A percentile compares a stretch with the other conserved stretches of the same genome.
Conservation (phyloP, 2,797 vertebrate genomes). For the Borostomias antarcticus region DNA sequence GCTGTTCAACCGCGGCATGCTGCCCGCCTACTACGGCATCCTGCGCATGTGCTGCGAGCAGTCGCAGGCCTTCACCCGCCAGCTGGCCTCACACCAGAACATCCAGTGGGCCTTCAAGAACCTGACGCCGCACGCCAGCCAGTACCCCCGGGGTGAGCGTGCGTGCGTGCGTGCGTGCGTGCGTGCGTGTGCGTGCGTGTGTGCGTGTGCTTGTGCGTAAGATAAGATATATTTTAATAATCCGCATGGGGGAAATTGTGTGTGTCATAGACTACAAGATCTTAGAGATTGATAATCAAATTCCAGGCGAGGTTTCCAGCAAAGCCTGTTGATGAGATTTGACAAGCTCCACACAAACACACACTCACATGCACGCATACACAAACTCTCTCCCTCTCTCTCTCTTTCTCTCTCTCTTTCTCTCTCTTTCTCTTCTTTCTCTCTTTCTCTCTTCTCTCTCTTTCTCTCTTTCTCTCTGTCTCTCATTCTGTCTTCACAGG, state of each 20-base stretch:
- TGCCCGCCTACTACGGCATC: constrained; percentile 98
- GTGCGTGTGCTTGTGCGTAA: not conserved
- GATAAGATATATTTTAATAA: too few relatives aligned
- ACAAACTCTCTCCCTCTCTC: too few relatives aligned
- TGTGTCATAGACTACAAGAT: too few relatives aligned
- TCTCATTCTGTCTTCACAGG: not conserved
- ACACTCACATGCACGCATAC: too few relatives aligned
- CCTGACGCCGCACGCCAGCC: constrained; percentile 97
- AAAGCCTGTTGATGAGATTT: too few relatives aligned
- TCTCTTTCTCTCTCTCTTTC: too few relatives aligned
- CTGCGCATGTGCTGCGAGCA: constrained; percentile 97
- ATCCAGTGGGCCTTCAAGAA: constrained; percentile 99
- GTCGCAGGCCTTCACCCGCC: constrained; percentile 94
- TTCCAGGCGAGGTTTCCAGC: too few relatives aligned
- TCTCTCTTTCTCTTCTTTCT: too few relatives aligned
- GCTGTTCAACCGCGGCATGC: constrained; percentile 98
- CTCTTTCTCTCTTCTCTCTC: not conserved
- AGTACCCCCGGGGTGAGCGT: constrained; percentile 94
- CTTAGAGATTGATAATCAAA: too few relatives aligned
- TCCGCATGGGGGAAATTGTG: not conserved
- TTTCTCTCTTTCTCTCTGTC: too few relatives aligned
- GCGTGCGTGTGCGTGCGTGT: not conserved
- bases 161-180: too few relatives aligned
- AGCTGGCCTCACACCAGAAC: constrained; percentile 97
- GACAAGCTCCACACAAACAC: too few relatives aligned